Percentiles rank a stretch among this genome's conserved stretches.
Evolutionary conservation across 2,888 invertebrate species (phyloP).

Genomic region (Lasioglossum villosulum): DNA sequence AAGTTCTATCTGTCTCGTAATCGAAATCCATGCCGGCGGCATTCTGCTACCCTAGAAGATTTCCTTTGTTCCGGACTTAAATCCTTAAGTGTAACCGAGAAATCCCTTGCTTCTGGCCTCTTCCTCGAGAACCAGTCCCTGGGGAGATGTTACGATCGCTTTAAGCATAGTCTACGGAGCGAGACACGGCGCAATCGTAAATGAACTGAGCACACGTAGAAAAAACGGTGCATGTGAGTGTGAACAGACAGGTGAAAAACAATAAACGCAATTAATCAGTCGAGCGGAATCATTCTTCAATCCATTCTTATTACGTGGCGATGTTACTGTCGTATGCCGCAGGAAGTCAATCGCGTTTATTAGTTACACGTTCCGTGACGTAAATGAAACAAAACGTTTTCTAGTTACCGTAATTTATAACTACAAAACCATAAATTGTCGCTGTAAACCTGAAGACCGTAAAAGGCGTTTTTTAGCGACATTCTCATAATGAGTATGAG

Average conservation of each 20-base stretch:
- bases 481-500: background rate
- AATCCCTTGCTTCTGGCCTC: constrained; percentile 50
- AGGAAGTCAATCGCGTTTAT: background rate
- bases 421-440: background rate
- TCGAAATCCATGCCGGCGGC: constrained; percentile 70
- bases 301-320: background rate
- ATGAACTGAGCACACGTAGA: constrained; percentile 5
- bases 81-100: constrained; percentile 74
- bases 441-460: background rate
- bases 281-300: background rate
- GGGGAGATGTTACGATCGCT: constrained; percentile 64
- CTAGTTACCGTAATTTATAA: background rate
- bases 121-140: constrained; percentile 49
- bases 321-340: background rate
- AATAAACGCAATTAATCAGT: background rate
- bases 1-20: constrained; percentile 73
- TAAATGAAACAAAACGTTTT: background rate
- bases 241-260: constrained; percentile 3
- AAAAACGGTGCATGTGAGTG: background rate
- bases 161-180: constrained; percentile 44
- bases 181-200: constrained; percentile 23
- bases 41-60: constrained; percentile 52
- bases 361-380: background rate
- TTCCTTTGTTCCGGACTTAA: constrained; percentile 75
- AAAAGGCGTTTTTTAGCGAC: background rate